These are phyloP conservation scores for Lagocephalus sceleratus DNA, from an alignment of 2,797 vertebrate species.

Conservation along the genomic window DNA sequence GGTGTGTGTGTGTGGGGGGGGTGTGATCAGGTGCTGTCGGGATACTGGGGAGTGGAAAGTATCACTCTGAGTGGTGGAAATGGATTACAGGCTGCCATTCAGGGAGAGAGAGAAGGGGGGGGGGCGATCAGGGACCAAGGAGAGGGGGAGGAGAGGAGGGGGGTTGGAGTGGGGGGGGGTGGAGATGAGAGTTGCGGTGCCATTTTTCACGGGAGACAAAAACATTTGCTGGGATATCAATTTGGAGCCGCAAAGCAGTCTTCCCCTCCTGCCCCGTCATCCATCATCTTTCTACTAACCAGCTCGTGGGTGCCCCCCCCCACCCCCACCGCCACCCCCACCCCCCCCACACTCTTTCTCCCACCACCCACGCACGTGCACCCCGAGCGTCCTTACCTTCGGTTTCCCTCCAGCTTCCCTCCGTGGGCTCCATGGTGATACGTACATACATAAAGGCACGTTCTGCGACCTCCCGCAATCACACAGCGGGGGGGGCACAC, in stretches of 20 bases:
- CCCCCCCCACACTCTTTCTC: constrained; percentile 10
- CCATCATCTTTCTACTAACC: constrained; percentile 91
- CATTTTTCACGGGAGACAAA: constrained; percentile 99
- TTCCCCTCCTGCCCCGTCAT: constrained; percentile 91
- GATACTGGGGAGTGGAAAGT: constrained; percentile 36
- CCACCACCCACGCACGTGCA: constrained; percentile 35
- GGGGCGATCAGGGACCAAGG: constrained; percentile 2
- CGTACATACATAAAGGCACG: constrained; percentile 25
- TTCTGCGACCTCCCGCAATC: constrained; percentile 33
- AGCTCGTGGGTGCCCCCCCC: constrained; percentile 47
- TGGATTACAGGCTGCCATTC: constrained; percentile 48
- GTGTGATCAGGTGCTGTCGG: constrained; percentile 52
- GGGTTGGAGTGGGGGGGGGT: constrained; percentile 13
- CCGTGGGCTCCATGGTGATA: constrained; percentile 14
- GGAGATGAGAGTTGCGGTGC: constrained; percentile 77
- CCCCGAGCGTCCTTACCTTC: constrained; percentile 27
- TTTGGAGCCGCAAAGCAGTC: constrained; percentile 90
- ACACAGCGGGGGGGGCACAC: constrained; percentile 16
- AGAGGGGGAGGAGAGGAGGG: background rate
- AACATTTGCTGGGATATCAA: constrained; percentile 99
- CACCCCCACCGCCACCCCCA: background rate
- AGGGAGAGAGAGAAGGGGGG: too few relatives aligned
- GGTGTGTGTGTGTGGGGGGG: constrained; percentile 30
- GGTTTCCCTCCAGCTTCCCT: constrained; percentile 29
- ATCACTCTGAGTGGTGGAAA: constrained; percentile 50